Conservation (phyloP, 2,888 invertebrate species). For the Drosophila neotestacea region DNA sequence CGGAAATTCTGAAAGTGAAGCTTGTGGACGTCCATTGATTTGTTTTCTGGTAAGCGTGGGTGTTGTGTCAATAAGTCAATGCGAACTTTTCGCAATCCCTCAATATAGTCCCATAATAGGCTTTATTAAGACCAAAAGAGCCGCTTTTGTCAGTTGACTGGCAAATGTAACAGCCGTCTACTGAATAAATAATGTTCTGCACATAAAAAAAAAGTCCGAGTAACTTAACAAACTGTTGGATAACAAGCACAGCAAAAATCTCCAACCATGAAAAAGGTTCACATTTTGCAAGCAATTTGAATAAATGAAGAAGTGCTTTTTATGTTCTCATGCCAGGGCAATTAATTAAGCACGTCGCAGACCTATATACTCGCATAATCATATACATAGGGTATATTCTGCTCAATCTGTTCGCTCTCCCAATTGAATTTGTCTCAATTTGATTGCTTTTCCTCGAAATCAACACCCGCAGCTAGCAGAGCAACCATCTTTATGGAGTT, state of each 20-base stretch:
- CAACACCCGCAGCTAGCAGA: conserved; percentile 17
- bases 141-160: conserved; percentile 27
- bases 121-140: conserved; percentile 26
- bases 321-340: conserved; percentile 11
- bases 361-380: conserved; percentile 10
- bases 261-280: conserved; percentile 14
- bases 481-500: background rate
- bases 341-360: conserved; percentile 37
- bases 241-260: conserved; percentile 23
- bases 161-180: conserved; percentile 23
- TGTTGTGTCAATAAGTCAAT: conserved; percentile 58
- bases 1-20: conserved; percentile 8
- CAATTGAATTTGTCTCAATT: conserved; percentile 55
- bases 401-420: conserved; percentile 37
- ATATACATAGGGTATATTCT: conserved; percentile 12
- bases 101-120: conserved; percentile 32
- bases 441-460: conserved; percentile 34
- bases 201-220: conserved; percentile 11
- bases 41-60: conserved; percentile 65
- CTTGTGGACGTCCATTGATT: conserved; percentile 58
- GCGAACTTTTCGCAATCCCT: conserved; percentile 15
- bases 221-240: conserved; percentile 36
- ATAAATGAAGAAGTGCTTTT: conserved; percentile 29
- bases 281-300: conserved; percentile 24
- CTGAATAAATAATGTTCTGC: conserved; percentile 41